Base-by-base conservation (phyloP, 1,140 invertebrate species). In the Globodera rostochiensis region DNA sequence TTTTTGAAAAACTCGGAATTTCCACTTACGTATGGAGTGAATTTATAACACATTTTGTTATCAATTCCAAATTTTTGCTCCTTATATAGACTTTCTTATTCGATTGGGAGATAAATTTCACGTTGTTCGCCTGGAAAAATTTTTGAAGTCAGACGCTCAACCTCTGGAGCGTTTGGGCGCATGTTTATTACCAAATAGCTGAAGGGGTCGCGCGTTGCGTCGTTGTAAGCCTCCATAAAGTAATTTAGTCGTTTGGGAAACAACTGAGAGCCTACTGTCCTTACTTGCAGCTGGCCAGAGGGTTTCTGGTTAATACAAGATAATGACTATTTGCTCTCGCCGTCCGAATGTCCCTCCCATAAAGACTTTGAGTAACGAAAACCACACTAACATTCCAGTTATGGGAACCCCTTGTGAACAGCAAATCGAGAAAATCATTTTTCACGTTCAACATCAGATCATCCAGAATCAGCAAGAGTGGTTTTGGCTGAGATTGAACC, bases 81-180 rank as follows among this genome's bases (percentile, higher is more conserved):
- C 57, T 64, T 19, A 15, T 19, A 64, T 64, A 64, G 13, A 19
- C 57, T 15, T 19, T 13, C 57, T 60, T 60, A 60, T 15, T 64
- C 57, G 19, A 64, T 19, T 64, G 57, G 57, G 5, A 64, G 15
- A 79, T 82, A 82, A 3, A 84, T 45, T 47, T 64, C 69, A 5
- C 8, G 45, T 21, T 49, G 60, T 84, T 82, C 80, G 36, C 46
- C 82, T 8, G 82, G 80, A 9, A 46, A 83, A 19, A 82, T 82
- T 47, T 82, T 66, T 6, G 79, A 76, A 11, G 36, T 79, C 8
- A 80, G 19, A 36, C 79, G 36, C 36, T 49, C 47, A 83, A 19
- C 25, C 7, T 82, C 80, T 13, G 47, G 69, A 19, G 81, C 49
- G 9, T 83, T 49, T 15, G 81, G 81, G 49, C 84, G 81, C 81